These are phyloP conservation scores for Perizoma flavofasciatum DNA, from an alignment of 2,888 invertebrate genomes.

Conservation along the genomic window DNA sequence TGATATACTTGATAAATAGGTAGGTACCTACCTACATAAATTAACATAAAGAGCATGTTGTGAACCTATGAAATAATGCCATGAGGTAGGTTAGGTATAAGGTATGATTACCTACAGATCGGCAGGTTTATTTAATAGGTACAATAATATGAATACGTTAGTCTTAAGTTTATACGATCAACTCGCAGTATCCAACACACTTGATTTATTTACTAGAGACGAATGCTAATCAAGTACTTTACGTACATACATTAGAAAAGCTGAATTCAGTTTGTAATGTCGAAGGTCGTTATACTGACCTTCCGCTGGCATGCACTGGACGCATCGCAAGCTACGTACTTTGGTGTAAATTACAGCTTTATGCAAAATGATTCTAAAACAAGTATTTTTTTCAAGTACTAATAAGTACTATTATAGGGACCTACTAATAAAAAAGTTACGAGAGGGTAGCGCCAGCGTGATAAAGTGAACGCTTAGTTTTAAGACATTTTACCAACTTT, in stretches of 20 bases:
- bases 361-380: too few relatives aligned
- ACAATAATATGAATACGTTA: not conserved
- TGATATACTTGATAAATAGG: not conserved
- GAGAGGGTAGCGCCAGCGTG: too few relatives aligned
- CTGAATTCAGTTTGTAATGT: slow-evolving; percentile 35
- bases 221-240: slow-evolving; percentile 31
- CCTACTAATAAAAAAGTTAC: too few relatives aligned
- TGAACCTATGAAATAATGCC: too few relatives aligned
- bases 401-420: too few relatives aligned
- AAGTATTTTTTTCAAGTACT: too few relatives aligned
- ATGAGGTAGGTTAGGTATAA: too few relatives aligned
- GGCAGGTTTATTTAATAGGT: not conserved
- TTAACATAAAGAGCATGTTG: too few relatives aligned
- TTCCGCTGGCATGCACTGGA: not conserved
- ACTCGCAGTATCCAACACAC: slow-evolving; percentile 29
- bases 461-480: too few relatives aligned
- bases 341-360: not conserved
- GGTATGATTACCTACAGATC: not conserved
- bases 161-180: slow-evolving; percentile 29
- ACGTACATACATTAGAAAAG: slow-evolving; percentile 50
- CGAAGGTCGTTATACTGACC: slow-evolving; percentile 15
- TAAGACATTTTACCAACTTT: too few relatives aligned
- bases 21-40: not conserved
- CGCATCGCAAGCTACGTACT: not conserved
- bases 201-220: slow-evolving; percentile 36